Conservation (phyloP, 2,888 invertebrate species). For the Cryptus armator region DNA sequence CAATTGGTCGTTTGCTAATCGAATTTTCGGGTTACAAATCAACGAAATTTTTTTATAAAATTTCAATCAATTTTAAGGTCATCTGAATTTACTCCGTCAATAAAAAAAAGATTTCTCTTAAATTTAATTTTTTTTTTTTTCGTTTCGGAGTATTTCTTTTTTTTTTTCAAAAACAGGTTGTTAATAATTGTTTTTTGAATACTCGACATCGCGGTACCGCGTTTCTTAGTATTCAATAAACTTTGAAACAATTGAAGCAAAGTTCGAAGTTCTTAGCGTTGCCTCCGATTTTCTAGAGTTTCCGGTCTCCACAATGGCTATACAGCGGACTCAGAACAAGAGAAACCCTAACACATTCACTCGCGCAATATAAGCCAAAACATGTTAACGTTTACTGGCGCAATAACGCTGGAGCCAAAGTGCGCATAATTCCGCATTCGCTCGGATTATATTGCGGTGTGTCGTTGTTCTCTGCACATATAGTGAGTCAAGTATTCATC, state of each 20-base stretch:
- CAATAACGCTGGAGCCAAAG: slow-evolving; percentile 24
- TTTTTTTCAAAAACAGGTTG: too few species aligned
- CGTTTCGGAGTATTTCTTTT: too few species aligned
- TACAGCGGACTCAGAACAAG: background rate
- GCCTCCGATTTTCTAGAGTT: background rate
- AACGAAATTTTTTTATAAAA: background rate
- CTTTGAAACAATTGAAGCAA: too few species aligned
- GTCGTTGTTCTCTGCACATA: background rate
- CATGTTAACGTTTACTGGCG: slow-evolving; percentile 29
- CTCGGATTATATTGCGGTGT: slow-evolving; percentile 8
- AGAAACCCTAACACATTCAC: background rate
- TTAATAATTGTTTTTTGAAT: too few species aligned
- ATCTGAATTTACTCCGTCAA: too few species aligned
- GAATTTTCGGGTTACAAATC: background rate
- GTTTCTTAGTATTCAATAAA: too few species aligned
- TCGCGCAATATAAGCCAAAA: background rate
- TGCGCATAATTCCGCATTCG: slow-evolving; percentile 31
- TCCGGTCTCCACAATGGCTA: background rate
- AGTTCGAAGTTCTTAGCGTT: background rate
- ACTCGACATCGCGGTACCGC: too few species aligned
- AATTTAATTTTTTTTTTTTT: too few species aligned
- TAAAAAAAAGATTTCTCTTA: too few species aligned
- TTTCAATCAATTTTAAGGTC: too few species aligned
- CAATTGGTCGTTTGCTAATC: background rate
- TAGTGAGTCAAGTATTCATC: background rate